Conservation (phyloP, 1,140 invertebrate genomes). For the Scaptomyza graminum region DNA sequence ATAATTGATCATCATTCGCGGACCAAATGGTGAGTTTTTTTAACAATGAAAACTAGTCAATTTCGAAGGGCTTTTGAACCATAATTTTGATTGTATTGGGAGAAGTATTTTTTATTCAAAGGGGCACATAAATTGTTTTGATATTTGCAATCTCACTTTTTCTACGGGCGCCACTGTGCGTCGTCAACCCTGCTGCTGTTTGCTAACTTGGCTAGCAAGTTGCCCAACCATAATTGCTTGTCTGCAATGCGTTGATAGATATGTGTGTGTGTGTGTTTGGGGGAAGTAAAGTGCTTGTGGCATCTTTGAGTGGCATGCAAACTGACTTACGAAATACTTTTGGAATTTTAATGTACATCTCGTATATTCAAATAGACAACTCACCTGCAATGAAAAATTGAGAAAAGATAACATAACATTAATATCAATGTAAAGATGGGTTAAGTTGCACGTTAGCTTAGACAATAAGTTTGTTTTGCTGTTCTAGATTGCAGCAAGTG, state of each 20-base stretch:
- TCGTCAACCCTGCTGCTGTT: conserved; percentile 3
- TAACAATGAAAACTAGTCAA: too few relatives aligned
- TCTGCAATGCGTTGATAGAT: conserved; percentile 15
- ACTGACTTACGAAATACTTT: conserved; percentile 8
- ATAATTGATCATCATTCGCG: too few relatives aligned
- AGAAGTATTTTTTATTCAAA: too few relatives aligned
- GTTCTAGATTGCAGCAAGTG: conserved; percentile 12
- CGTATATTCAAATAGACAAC: conserved; percentile 14
- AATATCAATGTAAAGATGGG: conserved; percentile 33
- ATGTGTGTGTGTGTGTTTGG: conserved; percentile 16
- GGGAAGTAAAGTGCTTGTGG: conserved; percentile 35
- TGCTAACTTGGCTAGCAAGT: conserved; percentile 22
- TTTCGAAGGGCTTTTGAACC: too few relatives aligned
- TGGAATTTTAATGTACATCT: not conserved
- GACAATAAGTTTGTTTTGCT: conserved; percentile 1
- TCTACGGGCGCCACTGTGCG: too few relatives aligned
- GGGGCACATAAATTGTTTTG: too few relatives aligned
- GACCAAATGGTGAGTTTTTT: too few relatives aligned
- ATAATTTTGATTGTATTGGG: too few relatives aligned
- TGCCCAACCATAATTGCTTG: conserved; percentile 69
- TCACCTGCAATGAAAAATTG: conserved; percentile 46
- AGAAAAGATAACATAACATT: conserved; percentile 29
- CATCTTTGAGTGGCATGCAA: conserved; percentile 37
- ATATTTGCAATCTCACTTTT: too few relatives aligned
- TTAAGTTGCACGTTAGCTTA: not conserved